These are phyloP conservation scores for Anodontia alba DNA, from an alignment of 2,888 invertebrate species.

Conservation along the genomic window DNA sequence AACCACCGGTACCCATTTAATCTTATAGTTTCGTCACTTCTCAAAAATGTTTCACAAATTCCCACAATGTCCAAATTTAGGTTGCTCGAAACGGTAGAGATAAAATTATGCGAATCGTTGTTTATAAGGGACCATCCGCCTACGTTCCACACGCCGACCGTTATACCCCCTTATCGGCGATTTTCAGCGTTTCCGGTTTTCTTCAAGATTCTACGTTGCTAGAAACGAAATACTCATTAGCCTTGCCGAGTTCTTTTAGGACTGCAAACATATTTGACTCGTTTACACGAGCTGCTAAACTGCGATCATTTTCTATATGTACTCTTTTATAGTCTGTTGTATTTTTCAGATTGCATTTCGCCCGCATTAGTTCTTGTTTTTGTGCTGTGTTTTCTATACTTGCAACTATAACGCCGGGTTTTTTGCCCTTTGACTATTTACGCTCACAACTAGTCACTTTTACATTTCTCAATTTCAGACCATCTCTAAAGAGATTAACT, in stretches of 20 bases:
- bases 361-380: neutral
- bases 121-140: slow-evolving; percentile 17
- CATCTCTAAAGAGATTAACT: neutral
- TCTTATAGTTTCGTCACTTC: neutral
- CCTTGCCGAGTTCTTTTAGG: neutral
- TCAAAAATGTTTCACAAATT: slow-evolving; percentile 14
- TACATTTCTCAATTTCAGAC: neutral
- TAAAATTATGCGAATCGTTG: neutral
- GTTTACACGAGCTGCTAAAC: neutral
- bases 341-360: neutral
- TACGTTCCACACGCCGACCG: slow-evolving; percentile 18
- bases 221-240: neutral
- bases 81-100: neutral
- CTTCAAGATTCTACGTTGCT: neutral
- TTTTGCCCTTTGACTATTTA: neutral
- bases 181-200: neutral
- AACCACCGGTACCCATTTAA: neutral
- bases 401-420: neutral
- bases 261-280: neutral
- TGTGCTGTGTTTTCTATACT: neutral
- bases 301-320: neutral
- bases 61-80: neutral
- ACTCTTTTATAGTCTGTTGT: neutral
- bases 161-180: slow-evolving; percentile 14
- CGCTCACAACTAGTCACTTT: neutral